Evolutionary conservation across 2,113 vertebrate genomes (phyloP), one percentile per base, ranked within the genome.

Genomic region (Thunnus thynnus): DNA sequence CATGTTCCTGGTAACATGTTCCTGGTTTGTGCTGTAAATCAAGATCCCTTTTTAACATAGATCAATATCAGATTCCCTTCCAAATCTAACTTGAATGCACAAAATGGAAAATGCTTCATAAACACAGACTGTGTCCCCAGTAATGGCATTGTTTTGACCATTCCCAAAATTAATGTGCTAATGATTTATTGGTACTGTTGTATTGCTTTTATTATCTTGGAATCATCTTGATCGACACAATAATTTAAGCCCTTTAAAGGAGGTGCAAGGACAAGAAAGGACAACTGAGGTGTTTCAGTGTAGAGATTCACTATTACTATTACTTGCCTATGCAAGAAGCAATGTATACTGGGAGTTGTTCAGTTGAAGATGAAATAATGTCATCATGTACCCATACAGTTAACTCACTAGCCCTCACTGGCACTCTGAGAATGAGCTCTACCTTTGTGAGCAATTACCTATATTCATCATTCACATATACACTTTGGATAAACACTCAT

Each of bases 391-490:
- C 36, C 18, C 16, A 25, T 7, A 25, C 48, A 52, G 48, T 56
- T 61, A 84, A 76, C 72, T 69, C 58, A 12, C 6, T 62, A 22
- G 41, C 60, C 52, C 27, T 55, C 22, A 17, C 22, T 56, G 14
- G 54, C 74, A 72, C 68, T 36, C 51, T 72, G 20, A 72, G 48
- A 61, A 65, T 18, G 4, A 58, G 48, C 54, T 22, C 25, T 46
- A 48, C 51, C 30, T 72, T 30, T 32, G 57, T 79, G 32, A 68
- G 12, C 41, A 80, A 78, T 78, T 66, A 66, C n/a, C 27, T 27
- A 14, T 62, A 85, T 91, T 84, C 51, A 83, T 88, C 83, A 82
- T 58, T 61, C 36, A 64, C 63, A 46, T 46, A 10, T 13, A 48
- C 13, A 50, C 16, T 83, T 32, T 71, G 76, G 11, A 75, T 62